phyloP scores from a whole-genome alignment of 2,888 invertebrate species.

The Hirudinaria manillensis region DNA sequence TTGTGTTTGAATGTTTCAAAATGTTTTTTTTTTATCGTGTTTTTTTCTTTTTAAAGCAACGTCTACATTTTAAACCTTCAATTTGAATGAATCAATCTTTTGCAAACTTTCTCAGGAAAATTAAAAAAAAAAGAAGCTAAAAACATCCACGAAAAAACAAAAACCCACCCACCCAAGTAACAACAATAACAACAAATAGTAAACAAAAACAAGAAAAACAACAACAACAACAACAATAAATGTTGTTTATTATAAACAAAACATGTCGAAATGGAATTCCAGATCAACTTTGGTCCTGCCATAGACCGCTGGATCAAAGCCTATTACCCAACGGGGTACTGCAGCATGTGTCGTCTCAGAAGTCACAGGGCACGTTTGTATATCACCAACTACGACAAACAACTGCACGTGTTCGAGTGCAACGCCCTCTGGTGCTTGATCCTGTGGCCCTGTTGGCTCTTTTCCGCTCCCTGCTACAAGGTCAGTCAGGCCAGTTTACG shows the following conservation, averaged over 20 bases:
- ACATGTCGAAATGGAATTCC: background rate
- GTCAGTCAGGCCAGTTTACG: constrained; percentile 29
- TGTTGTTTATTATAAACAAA: no score
- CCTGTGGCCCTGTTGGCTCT: constrained; percentile 41
- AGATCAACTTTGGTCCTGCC: constrained; percentile 42
- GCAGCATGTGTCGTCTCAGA: constrained; percentile 38
- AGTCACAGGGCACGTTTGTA: constrained; percentile 40
- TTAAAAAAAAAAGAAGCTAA: no score
- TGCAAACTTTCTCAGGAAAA: no score
- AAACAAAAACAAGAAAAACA: background rate
- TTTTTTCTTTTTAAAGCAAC: background rate
- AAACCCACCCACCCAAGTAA: no score
- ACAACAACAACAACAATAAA: background rate
- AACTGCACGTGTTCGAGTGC: constrained; percentile 41
- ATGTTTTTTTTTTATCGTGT: background rate
- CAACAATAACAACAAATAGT: no score
- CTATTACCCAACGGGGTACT: constrained; percentile 40
- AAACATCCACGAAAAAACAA: no score
- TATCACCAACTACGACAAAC: constrained; percentile 42
- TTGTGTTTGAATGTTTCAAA: background rate
- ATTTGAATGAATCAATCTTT: no score
- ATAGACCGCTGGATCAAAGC: constrained; percentile 40
- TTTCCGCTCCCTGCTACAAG: constrained; percentile 42
- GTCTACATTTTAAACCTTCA: no score
- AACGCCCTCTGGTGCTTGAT: constrained; percentile 41